Evolutionary conservation across 92 coral and sea anemone species (phyloP).

Genomic region (Isaurus tuberculatus): DNA sequence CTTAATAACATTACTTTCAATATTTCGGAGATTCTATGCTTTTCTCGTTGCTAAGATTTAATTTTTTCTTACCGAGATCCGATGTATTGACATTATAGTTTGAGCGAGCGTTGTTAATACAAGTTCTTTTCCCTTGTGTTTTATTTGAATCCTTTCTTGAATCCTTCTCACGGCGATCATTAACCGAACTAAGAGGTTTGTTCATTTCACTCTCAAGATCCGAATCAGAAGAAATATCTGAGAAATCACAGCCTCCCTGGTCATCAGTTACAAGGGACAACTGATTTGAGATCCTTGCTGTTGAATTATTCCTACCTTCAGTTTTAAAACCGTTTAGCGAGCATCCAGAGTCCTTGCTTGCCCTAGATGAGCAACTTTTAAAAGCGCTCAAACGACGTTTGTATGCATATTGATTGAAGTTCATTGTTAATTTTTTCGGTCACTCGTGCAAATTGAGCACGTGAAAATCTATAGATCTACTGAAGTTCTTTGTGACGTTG

Average conservation of each 20-base stretch:
- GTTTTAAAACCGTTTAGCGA: not conserved
- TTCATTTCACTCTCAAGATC: slow-evolving; percentile 37
- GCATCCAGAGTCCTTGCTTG: not conserved
- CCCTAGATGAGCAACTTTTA: not conserved
- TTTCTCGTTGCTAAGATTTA: not conserved
- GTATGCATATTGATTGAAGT: slow-evolving; percentile 28
- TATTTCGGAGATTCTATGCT: not conserved
- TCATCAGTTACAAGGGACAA: not conserved
- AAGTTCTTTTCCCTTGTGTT: not conserved
- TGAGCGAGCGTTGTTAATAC: not conserved
- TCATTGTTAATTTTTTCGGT: not conserved
- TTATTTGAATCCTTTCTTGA: not conserved
- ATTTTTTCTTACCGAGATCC: not conserved
- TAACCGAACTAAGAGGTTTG: slow-evolving; percentile 30
- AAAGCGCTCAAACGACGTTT: slow-evolving; percentile 22
- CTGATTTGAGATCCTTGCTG: not conserved
- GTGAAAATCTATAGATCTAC: slow-evolving; percentile 12
- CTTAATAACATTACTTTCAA: not conserved
- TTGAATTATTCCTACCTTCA: not conserved
- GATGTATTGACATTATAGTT: not conserved
- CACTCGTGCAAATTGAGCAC: not conserved
- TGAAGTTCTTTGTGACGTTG: not conserved
- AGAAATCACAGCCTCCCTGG: not conserved
- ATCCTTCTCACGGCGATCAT: not conserved
- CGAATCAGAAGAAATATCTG: slow-evolving; percentile 24